Base-by-base conservation (phyloP, 2,797 vertebrate genomes). In the Rhinoraja longicauda region DNA sequence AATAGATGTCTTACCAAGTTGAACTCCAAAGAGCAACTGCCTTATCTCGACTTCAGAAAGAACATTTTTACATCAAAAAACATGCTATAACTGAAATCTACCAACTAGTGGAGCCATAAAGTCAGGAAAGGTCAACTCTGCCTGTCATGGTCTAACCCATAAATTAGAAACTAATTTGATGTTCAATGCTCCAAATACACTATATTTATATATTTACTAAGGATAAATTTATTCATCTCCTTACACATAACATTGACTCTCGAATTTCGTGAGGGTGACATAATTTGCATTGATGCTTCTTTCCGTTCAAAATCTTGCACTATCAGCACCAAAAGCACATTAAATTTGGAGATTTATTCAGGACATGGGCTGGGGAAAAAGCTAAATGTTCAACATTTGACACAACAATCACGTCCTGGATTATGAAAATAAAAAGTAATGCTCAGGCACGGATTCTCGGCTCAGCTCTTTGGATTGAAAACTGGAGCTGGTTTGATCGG, bases 301-400 rank as follows among this genome's bases (percentile, higher is more conserved):
- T 81, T 59, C 57, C 75, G 77, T 73, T 75, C 72, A 93, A 26
- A 90, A 93, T 76, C 82, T 91, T 53, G 45, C 39, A 93, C 36
- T 72, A 75, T 88, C 79, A n/a, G 81, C 59, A 59, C 5, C 29
- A 57, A 29, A 19, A 45, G 24, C 78, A 29, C n/a, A 19, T 21
- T 39, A 72, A 70, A 70, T 24, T 90, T 32, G n/a, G 17, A 67
- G 64, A 67, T 10, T 67, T 67, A 10, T 67, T 67, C 10, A 67
- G 9, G 64, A 17, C 17, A 67, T 67, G 64, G 64, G 64, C 10
- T 67, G 64, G 64, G 64, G 64, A 10, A 67, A 64, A 17, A 67
- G 67, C 64, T 67, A 2, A 12, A 67, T 67, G 67, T 67, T 67
- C 64, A 67, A 67, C 64, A 17, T 67, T 67, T 10, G 17, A 12